A percentile compares a stretch with the other conserved stretches of the same genome.
Conservation (phyloP, 2,797 vertebrate genomes). For the Eremophila alpestris region DNA sequence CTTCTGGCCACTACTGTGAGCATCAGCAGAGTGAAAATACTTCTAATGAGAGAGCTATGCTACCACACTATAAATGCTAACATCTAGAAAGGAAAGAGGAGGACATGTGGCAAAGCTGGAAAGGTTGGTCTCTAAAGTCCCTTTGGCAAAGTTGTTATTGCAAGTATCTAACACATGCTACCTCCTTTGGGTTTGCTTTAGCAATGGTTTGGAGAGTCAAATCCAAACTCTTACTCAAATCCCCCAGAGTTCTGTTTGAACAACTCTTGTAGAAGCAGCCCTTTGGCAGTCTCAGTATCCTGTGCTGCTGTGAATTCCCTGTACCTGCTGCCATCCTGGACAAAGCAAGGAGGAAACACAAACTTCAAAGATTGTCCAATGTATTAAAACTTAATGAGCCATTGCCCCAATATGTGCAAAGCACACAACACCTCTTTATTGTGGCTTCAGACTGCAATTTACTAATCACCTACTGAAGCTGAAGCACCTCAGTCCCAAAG, state of each 20-base stretch:
- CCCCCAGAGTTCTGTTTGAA: background rate
- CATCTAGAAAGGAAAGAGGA: background rate
- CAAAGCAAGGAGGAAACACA: conserved; percentile 8
- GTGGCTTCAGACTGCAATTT: conserved; percentile 54
- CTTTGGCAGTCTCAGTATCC: background rate
- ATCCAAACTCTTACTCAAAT: background rate
- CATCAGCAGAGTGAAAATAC: background rate
- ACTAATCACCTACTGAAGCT: conserved; percentile 45
- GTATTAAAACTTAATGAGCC: conserved; percentile 58
- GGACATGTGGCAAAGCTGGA: background rate
- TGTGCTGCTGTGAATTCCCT: background rate
- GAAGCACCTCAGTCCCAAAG: background rate
- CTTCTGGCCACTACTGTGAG: background rate
- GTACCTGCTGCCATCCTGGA: background rate
- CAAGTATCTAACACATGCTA: background rate
- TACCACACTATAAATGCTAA: background rate
- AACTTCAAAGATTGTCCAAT: conserved; percentile 38
- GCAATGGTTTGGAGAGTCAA: background rate
- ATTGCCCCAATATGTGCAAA: conserved; percentile 19
- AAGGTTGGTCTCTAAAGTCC: background rate
- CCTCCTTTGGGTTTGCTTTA: background rate
- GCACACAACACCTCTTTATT: conserved; percentile 3
- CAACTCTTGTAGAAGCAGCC: background rate
- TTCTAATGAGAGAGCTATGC: background rate
- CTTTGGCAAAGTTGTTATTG: background rate